A percentile compares a stretch with the other conserved stretches of the same genome.
These are phyloP conservation scores for Luperina nickerlii DNA, from an alignment of 2,888 invertebrate genomes.

Conservation along the genomic window DNA sequence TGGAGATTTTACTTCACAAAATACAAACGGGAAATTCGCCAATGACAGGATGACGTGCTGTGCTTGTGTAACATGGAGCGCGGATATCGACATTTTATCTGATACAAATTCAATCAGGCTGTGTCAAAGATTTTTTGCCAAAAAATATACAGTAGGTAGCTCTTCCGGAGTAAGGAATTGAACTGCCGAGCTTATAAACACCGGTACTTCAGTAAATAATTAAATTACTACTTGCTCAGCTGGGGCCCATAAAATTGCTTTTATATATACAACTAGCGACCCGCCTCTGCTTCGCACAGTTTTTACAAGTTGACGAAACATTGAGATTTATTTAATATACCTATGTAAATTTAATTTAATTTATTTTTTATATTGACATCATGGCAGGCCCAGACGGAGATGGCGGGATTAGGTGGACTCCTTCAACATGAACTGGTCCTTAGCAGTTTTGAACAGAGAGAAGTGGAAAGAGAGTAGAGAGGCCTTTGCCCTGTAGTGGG, in stretches of 20 bases:
- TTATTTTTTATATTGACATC: too few relatives aligned
- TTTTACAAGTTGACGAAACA: not conserved
- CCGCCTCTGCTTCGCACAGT: not conserved
- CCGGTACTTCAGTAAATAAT: conserved; percentile 19
- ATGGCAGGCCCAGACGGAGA: too few relatives aligned
- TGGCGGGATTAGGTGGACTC: too few relatives aligned
- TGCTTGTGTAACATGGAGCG: conserved; percentile 9
- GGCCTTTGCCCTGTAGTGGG: too few relatives aligned
- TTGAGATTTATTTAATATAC: not conserved
- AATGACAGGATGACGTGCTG: conserved; percentile 18
- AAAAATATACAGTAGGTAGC: conserved; percentile 21
- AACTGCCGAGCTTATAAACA: conserved; percentile 2
- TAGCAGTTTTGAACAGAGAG: too few relatives aligned
- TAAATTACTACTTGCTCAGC: not conserved
- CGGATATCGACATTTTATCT: conserved; percentile 48
- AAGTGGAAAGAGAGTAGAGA: too few relatives aligned
- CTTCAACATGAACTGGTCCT: too few relatives aligned
- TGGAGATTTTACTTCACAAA: not conserved
- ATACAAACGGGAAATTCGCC: conserved; percentile 26
- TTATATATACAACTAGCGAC: not conserved
- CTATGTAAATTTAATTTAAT: not conserved
- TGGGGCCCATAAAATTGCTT: not conserved
- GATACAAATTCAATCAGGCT: conserved; percentile 52
- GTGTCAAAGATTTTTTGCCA: conserved; percentile 10
- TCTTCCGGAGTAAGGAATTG: conserved; percentile 5